Evolutionary conservation across 2,113 vertebrate species (phyloP).

Genomic region (Tychaedon coryphoeus): DNA sequence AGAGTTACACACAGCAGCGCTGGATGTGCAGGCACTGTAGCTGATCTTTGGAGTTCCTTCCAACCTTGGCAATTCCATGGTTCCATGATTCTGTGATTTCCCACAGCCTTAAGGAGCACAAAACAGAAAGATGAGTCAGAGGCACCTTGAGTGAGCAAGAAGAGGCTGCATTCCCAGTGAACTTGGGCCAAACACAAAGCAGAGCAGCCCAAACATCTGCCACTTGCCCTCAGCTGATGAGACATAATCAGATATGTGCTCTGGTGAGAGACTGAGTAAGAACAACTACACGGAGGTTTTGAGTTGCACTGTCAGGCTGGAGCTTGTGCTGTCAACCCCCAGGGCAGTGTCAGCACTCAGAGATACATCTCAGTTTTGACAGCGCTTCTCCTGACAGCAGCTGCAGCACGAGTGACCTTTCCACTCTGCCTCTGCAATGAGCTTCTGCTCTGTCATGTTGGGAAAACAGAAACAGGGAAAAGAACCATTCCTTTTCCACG

Average conservation of each 20-base stretch:
- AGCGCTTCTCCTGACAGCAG: neutral
- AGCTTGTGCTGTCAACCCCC: neutral
- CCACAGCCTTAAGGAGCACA: neutral
- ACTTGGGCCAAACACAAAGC: constrained; percentile 6
- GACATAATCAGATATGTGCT: neutral
- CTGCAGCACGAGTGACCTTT: neutral
- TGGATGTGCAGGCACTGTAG: neutral
- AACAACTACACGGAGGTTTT: neutral
- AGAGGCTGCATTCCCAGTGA: neutral
- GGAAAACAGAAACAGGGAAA: neutral
- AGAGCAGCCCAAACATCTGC: neutral
- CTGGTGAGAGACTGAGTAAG: neutral
- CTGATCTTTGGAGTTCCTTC: neutral
- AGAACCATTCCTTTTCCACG: neutral
- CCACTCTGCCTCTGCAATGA: neutral
- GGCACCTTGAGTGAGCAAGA: neutral
- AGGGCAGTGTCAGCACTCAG: neutral
- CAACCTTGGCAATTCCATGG: accelerated
- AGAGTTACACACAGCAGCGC: neutral
- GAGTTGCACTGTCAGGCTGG: neutral
- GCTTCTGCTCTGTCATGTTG: neutral
- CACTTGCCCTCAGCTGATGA: neutral
- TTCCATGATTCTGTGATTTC: neutral
- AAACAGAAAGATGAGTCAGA: neutral
- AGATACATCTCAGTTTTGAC: neutral